Evolutionary conservation across 1,140 invertebrate genomes (phyloP).

Genomic region (Drosophila rhopaloa): DNA sequence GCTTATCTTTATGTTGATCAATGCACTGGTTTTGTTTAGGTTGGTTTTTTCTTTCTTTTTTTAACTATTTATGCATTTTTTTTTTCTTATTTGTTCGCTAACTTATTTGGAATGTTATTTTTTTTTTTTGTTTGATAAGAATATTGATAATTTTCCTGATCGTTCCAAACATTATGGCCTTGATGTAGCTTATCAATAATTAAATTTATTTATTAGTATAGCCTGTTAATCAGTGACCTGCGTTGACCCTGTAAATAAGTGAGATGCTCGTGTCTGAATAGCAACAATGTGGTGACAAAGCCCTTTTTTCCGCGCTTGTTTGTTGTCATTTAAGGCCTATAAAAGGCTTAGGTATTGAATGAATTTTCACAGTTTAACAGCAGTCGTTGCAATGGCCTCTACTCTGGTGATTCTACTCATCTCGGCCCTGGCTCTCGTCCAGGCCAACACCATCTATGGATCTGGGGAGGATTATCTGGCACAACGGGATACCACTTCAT

Average conservation of each 20-base stretch:
- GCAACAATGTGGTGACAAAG: constrained; percentile 1
- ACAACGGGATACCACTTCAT: background rate
- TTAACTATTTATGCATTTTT: no score
- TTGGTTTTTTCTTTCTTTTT: no score
- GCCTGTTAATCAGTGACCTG: background rate
- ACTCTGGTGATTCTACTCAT: constrained; percentile 24
- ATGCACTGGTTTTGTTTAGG: no score
- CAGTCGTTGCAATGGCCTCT: constrained; percentile 29
- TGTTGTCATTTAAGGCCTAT: constrained; percentile 5
- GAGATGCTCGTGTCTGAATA: background rate
- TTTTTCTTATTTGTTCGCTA: no score
- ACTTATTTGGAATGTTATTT: no score
- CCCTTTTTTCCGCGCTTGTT: background rate
- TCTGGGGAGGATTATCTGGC: constrained; percentile 22
- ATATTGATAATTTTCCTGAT: background rate
- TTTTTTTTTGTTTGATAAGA: no score
- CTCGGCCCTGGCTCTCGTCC: constrained; percentile 20
- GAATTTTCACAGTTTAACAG: constrained; percentile 1
- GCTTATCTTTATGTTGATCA: no score
- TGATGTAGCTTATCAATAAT: background rate
- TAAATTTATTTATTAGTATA: background rate
- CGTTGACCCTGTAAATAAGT: background rate
- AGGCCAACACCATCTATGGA: constrained; percentile 15
- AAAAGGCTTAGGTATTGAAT: constrained; percentile 2
- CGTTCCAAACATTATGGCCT: background rate